Evolutionary conservation across 2,797 vertebrate species (phyloP), one percentile per base, ranked within the genome.

Genomic region (Picus viridis): DNA sequence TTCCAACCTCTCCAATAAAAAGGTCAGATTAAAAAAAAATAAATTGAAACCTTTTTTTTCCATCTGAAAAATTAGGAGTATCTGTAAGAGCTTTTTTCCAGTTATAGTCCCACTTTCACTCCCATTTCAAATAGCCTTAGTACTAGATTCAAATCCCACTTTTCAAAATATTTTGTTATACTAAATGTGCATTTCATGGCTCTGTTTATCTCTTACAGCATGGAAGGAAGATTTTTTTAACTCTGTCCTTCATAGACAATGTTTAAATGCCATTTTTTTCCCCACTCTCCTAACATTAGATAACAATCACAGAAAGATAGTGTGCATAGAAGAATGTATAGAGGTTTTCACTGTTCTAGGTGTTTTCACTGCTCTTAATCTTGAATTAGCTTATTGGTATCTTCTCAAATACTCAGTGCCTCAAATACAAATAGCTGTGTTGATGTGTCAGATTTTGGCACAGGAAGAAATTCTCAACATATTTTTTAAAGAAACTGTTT

Each of bases 161-260:
- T 91, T 72, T 70, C 29, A 86, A 64, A 75, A 82, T 76, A 79
- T 79, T 89, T 88, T 83, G 59, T 88, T 70, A 29, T 41, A 49
- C 4, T 47, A 63, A 75, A 88, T 57, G 7, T 0, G 2, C 91
- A 73, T 90, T 82, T 86, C 71, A 84, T 92, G 54, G 9, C 9
- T 91, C 39, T 84, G 24, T 23, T 88, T 94, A 82, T 90, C 54
- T 2, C 74, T 78, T 75, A 53, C 14, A 70, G n/a, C 57, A 91
- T 16, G 36, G 61, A 2, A 7, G 24, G 7, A 90, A 83, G 63
- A 70, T 53, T 72, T 91, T 58, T 94, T 90, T 39, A 24, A 9
- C 20, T 11, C 45, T 83, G 19, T 17, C 18, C 16, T 72, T 91
- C 51, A 19, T 68, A 61, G 32, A 45, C 24, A 54, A 39, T 56